These are phyloP conservation scores for Masticophis lateralis DNA, from an alignment of 2,797 vertebrate genomes.

Conservation along the genomic window DNA sequence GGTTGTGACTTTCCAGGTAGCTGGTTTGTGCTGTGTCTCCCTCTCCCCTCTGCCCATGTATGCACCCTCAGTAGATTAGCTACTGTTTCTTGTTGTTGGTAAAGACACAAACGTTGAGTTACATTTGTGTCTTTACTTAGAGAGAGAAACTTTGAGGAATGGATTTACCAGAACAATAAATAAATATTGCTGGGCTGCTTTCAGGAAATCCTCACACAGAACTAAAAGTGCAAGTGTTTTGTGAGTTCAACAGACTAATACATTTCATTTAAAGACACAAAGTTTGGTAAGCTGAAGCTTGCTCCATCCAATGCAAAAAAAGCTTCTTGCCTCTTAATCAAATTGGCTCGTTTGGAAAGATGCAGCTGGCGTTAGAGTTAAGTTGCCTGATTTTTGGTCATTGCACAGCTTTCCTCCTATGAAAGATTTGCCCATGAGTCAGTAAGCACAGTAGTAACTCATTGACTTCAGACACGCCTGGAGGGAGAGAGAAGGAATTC, in stretches of 20 bases:
- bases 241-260: neutral
- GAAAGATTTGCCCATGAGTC: neutral
- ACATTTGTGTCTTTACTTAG: neutral
- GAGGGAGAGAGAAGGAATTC: neutral
- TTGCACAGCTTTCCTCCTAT: neutral
- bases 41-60: accelerated
- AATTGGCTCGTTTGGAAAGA: neutral
- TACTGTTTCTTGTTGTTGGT: neutral
- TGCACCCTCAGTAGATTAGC: neutral
- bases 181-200: neutral
- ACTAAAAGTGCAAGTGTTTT: neutral
- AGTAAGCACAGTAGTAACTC: neutral
- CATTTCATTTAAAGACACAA: neutral
- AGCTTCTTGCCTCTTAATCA: neutral
- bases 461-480: no score
- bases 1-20: neutral
- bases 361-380: neutral
- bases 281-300: neutral
- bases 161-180: neutral
- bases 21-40: accelerated
- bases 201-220: neutral
- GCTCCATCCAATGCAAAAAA: neutral
- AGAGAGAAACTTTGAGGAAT: neutral
- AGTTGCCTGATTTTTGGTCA: neutral
- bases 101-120: neutral